phyloP scores from a whole-genome alignment of 2,888 invertebrate genomes.

The Drosophila colorata region DNA sequence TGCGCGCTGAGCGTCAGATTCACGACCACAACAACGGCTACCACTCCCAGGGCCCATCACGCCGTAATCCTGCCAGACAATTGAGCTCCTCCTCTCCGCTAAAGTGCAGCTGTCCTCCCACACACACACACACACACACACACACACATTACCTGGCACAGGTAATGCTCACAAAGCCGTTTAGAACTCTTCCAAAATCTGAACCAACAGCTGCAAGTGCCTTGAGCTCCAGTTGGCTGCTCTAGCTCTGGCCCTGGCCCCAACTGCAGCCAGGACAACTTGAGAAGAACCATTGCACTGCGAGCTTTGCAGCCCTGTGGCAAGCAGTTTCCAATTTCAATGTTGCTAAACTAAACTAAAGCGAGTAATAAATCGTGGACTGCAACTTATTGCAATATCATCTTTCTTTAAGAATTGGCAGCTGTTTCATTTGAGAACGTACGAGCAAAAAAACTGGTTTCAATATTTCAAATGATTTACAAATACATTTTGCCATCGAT shows the following conservation, averaged over 20 bases:
- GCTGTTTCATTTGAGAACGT: not conserved
- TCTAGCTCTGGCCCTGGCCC: too few species aligned
- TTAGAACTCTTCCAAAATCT: constrained; percentile 4
- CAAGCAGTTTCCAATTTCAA: not conserved
- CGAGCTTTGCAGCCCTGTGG: not conserved
- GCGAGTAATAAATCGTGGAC: too few species aligned
- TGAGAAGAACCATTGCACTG: not conserved
- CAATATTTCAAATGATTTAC: too few species aligned
- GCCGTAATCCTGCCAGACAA: constrained; percentile 5
- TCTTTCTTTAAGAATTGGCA: not conserved
- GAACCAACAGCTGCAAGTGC: constrained; percentile 11
- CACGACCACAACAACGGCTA: not conserved
- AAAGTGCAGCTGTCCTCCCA: constrained; percentile 2
- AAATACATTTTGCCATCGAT: too few species aligned
- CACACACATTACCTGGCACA: not conserved
- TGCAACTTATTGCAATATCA: not conserved
- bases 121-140: not conserved
- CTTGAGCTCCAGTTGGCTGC: not conserved
- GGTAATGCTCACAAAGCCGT: constrained; percentile 1
- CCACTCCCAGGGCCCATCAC: not conserved
- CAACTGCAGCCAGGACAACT: not conserved
- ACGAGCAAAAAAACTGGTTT: not conserved
- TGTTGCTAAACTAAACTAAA: not conserved
- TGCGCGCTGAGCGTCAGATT: constrained; percentile 5
- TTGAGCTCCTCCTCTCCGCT: not conserved